A percentile compares a stretch with the other conserved stretches of the same genome.
phyloP scores from a whole-genome alignment of 2,797 vertebrate genomes.

The Gila robusta region DNA sequence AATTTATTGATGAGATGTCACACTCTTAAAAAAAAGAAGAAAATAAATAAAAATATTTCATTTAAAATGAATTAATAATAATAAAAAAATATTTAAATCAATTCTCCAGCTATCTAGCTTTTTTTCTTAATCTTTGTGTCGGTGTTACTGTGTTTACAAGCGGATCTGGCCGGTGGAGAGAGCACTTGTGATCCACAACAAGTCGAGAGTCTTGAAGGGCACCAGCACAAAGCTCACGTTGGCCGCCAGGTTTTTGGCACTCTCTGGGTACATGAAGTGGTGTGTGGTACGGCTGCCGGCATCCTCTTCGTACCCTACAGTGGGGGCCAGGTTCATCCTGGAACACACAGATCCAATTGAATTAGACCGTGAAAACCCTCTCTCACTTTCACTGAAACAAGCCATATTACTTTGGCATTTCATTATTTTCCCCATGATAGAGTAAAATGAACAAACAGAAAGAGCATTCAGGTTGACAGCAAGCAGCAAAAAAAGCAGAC shows the following conservation, averaged over 20 bases:
- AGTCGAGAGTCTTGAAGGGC: conserved; percentile 97
- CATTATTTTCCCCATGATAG: conserved; percentile 28
- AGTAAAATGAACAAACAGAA: conserved; percentile 5
- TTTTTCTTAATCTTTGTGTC: neutral
- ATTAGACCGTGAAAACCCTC: conserved; percentile 24
- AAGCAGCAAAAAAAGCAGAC: neutral
- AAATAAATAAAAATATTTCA: no score
- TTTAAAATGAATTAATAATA: no score
- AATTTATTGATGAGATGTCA: neutral
- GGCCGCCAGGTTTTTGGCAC: conserved; percentile 95
- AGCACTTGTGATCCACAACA: conserved; percentile 97
- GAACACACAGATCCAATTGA: conserved; percentile 38
- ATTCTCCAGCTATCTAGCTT: neutral
- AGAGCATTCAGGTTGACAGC: neutral
- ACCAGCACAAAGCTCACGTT: conserved; percentile 98
- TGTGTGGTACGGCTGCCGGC: conserved; percentile 93
- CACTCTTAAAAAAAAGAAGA: neutral
- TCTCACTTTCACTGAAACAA: conserved; percentile 22
- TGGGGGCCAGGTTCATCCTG: conserved; percentile 98
- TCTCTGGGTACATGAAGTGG: conserved; percentile 99
- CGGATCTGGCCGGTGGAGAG: conserved; percentile 96
- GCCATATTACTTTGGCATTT: conserved; percentile 14
- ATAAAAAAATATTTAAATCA: neutral
- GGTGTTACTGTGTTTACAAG: conserved; percentile 84
- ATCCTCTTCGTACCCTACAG: conserved; percentile 93